These are phyloP conservation scores for Trachelus stipa DNA, from an alignment of 2,888 invertebrate species.

Conservation along the genomic window DNA sequence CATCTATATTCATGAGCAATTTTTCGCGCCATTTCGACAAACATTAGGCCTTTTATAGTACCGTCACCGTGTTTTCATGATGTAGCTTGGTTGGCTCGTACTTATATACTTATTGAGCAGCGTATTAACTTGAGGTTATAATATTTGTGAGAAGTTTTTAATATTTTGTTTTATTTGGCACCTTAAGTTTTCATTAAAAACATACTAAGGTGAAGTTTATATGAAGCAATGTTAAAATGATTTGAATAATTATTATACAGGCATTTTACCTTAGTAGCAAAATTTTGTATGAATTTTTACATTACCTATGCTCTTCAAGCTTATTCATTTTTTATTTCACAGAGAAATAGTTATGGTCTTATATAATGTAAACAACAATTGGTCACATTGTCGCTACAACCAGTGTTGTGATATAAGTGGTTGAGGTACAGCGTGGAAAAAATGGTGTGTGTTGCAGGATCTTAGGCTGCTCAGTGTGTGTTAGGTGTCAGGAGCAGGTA, in stretches of 20 bases:
- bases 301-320: not conserved
- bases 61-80: not conserved
- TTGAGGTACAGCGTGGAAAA: conserved; percentile 22
- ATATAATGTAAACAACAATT: not conserved
- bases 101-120: not conserved
- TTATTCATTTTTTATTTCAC: not conserved
- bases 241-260: not conserved
- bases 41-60: not conserved
- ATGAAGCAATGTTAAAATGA: not conserved
- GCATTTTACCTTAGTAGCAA: not conserved
- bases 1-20: not conserved
- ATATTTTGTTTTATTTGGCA: not conserved
- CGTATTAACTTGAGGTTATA: not conserved
- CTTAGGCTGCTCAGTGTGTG: conserved; percentile 52
- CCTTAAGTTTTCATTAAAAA: not conserved
- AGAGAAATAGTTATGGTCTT: not conserved
- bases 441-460: conserved; percentile 58
- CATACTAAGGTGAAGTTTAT: not conserved
- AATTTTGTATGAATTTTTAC: not conserved
- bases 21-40: not conserved
- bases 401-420: conserved; percentile 3
- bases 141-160: not conserved
- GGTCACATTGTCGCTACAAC: not conserved
- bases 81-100: not conserved
- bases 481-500: conserved; percentile 46